Conservation (phyloP, 2,113 vertebrate species). For the Origma solitaria region DNA sequence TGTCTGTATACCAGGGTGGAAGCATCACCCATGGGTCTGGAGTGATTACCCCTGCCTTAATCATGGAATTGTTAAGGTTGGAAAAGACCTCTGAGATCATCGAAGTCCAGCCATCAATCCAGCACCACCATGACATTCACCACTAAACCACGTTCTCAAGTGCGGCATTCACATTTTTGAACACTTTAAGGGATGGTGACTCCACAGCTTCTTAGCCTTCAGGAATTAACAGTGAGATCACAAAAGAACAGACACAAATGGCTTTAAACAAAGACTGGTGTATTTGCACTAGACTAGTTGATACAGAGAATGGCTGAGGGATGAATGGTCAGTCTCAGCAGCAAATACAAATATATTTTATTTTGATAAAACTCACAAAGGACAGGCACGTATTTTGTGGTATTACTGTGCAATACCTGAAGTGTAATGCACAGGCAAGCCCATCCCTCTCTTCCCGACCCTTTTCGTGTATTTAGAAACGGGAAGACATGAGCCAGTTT, state of each 20-base stretch:
- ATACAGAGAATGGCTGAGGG: slow-evolving; percentile 40
- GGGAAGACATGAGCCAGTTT: slow-evolving; percentile 42
- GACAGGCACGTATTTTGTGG: not conserved
- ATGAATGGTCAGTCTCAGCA: slow-evolving; percentile 43
- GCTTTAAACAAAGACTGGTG: slow-evolving; percentile 48
- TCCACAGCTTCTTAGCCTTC: not conserved
- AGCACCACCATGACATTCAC: not conserved
- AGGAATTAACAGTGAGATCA: not conserved
- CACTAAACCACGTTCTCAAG: not conserved
- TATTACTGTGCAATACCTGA: slow-evolving; percentile 18
- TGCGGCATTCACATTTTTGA: not conserved
- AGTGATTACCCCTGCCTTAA: not conserved
- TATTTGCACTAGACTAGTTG: slow-evolving; percentile 48
- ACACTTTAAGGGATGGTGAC: not conserved
- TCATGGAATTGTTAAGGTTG: not conserved
- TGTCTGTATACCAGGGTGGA: rapidly evolving
- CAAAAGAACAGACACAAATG: slow-evolving; percentile 29
- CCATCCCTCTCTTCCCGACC: not conserved
- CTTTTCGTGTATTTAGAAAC: slow-evolving; percentile 1
- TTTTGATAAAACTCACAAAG: slow-evolving; percentile 56
- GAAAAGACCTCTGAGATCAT: not conserved
- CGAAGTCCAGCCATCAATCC: not conserved
- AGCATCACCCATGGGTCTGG: not conserved
- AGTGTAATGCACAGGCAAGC: not conserved
- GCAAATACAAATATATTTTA: slow-evolving; percentile 69